Percentiles rank a stretch among this genome's conserved stretches.
phyloP scores from a whole-genome alignment of 2,113 vertebrate genomes.

The Chascanopsetta lugubris region DNA sequence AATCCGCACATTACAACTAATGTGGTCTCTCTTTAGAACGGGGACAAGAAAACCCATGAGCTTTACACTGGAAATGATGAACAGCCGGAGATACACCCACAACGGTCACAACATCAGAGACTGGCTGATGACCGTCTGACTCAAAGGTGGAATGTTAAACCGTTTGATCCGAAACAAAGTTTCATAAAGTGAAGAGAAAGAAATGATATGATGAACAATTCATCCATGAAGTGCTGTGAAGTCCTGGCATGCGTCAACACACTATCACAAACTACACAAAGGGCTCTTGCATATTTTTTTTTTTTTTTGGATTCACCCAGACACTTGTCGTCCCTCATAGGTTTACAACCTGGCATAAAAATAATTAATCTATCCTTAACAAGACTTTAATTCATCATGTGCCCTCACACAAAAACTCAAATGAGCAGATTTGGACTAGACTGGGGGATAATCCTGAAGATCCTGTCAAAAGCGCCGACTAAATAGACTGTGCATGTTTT shows the following conservation, averaged over 20 bases:
- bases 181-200: neutral
- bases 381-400: neutral
- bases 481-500: neutral
- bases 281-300: conserved; percentile 2
- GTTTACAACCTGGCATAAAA: neutral
- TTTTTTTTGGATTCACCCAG: neutral
- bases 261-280: neutral
- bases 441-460: conserved; percentile 19
- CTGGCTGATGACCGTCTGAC: too few species aligned
- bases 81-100: neutral
- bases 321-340: neutral
- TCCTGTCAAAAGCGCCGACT: neutral
- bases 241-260: neutral
- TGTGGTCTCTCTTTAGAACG: neutral
- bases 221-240: neutral
- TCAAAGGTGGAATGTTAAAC: too few species aligned
- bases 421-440: neutral
- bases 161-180: neutral
- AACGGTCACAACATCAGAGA: neutral
- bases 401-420: neutral
- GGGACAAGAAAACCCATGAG: neutral
- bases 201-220: neutral
- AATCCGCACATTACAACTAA: neutral
- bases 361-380: neutral
- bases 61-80: neutral